phyloP scores from a whole-genome alignment of 2,797 vertebrate species.

The Diglossa cyanea region DNA sequence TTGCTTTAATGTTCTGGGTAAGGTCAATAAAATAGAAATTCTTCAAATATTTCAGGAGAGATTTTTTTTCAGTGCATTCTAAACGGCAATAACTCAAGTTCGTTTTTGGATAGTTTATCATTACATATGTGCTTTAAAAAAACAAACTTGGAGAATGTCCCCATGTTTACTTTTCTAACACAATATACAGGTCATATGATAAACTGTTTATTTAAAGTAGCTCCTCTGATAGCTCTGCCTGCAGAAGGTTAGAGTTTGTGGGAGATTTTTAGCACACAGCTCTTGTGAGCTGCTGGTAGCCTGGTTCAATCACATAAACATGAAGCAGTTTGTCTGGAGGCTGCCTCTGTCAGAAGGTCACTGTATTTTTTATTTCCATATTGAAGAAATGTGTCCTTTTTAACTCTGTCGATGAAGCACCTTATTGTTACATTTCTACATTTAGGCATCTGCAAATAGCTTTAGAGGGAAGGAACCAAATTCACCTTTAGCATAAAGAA shows the following conservation, averaged over 20 bases:
- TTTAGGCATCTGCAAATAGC: not conserved
- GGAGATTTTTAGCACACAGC: not conserved
- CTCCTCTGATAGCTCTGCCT: not conserved
- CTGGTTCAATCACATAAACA: not conserved
- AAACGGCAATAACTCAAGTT: not conserved
- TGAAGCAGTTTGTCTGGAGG: not conserved
- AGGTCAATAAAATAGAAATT: slow-evolving; percentile 9
- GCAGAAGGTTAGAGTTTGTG: not conserved
- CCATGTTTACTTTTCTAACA: not conserved
- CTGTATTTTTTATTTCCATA: not conserved
- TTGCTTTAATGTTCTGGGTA: not conserved
- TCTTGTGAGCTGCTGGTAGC: not conserved
- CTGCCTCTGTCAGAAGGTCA: not conserved
- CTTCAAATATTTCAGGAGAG: slow-evolving; percentile 21
- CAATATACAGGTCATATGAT: not conserved
- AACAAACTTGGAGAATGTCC: not conserved
- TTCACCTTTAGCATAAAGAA: not conserved
- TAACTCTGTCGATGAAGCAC: not conserved
- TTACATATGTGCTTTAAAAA: not conserved
- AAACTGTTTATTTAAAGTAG: not conserved
- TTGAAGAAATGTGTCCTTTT: not conserved
- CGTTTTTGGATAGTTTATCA: not conserved
- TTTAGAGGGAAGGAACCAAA: not conserved
- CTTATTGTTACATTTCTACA: not conserved
- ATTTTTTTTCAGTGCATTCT: not conserved